Conservation (phyloP, 2,113 vertebrate species). For the Hiodon alosoides region DNA sequence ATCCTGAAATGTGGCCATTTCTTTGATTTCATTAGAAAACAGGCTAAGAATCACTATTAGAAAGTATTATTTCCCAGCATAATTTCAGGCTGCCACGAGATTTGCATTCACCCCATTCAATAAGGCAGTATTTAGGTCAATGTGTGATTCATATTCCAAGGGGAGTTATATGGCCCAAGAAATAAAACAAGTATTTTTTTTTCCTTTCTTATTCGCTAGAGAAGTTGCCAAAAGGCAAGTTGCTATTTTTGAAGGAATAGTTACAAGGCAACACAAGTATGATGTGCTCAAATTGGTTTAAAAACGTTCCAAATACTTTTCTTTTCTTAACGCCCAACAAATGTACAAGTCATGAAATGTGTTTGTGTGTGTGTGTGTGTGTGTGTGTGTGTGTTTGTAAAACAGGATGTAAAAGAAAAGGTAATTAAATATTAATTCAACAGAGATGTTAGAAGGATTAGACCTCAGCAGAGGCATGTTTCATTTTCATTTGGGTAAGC, state of each 20-base stretch:
- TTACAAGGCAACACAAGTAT: constrained; percentile 4
- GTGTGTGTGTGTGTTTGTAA: background rate
- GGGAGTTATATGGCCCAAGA: constrained; percentile 17
- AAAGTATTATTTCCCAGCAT: background rate
- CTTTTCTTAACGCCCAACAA: background rate
- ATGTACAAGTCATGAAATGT: background rate
- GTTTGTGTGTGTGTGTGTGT: too few relatives aligned
- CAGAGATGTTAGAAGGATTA: background rate
- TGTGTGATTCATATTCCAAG: constrained; percentile 21
- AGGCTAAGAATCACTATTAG: background rate
- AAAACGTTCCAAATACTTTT: constrained; percentile 1
- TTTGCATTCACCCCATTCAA: constrained; percentile 23
- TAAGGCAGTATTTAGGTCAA: constrained; percentile 19
- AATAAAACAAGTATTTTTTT: constrained; percentile 19
- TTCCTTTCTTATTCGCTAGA: background rate
- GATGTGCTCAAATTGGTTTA: background rate
- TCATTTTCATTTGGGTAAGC: background rate
- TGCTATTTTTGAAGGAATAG: constrained; percentile 19
- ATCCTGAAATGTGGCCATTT: background rate
- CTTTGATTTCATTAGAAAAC: constrained; percentile 16
- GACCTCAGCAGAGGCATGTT: background rate
- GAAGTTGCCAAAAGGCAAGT: constrained; percentile 6
- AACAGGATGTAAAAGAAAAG: background rate
- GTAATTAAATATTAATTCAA: background rate
- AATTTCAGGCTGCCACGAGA: constrained; percentile 5